Evolutionary conservation across 2,888 invertebrate genomes (phyloP), one percentile per base, ranked within the genome.

Genomic region (Drosophila nr. fundita): DNA sequence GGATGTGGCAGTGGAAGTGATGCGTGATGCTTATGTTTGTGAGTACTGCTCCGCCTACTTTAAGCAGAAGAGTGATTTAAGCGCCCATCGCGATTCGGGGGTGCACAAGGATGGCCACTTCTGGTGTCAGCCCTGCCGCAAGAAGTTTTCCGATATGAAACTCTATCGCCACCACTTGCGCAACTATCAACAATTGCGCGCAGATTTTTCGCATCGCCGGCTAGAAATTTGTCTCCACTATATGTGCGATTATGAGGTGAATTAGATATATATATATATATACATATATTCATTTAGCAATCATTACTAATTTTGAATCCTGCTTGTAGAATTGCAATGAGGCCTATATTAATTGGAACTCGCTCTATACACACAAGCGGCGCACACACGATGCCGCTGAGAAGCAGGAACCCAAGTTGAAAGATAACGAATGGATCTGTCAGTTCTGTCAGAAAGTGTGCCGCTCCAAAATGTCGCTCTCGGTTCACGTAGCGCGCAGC

Each of bases 401-500:
- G 0, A 83, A 72, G 27, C 38, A 38, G 24, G 55, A 55, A 15
- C 50, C 60, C 0, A 74, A 67, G 10, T 0, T 42, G 1, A 68
- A 69, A n/a, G 53, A 29, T 0, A 53, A 18, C 11, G 77, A 76
- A 27, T 84, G 90, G 90, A 72, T 78, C 10, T 92, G 92, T 29
- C 92, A 92, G 61, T 92, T 92, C 70, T 92, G 92, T n/a, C 67
- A 83, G 4, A 92, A 92, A 54, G 40, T 78, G 10, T 93, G 89
- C 45, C 64, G 62, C 18, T 89, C 92, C 0, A 91, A 91, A 78
- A 92, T 92, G 92, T 91, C 92, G 5, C 76, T 93, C 3, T 87
- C 92, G 0, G 91, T 93, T 13, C 92, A 92, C 71, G 87, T 92
- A n/a, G 90, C 92, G 13, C 87, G 92, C 36, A 91, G 91, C 58